These are phyloP conservation scores for Plotosus lineatus DNA, from an alignment of 2,113 vertebrate species.

Conservation along the genomic window DNA sequence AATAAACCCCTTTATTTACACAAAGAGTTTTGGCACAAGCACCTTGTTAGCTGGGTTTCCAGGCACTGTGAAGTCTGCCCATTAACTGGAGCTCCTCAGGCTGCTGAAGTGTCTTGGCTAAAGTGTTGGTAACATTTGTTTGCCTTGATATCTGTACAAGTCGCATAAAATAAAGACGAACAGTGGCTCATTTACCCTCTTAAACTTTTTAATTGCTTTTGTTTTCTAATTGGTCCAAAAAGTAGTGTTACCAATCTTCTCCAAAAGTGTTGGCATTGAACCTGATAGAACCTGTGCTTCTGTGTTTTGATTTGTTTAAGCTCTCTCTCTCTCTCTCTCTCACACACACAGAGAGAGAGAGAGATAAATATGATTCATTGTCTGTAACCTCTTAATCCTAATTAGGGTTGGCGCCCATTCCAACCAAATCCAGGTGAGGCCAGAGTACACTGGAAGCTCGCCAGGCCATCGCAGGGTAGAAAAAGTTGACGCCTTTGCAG, in stretches of 20 bases:
- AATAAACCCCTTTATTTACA: constrained; percentile 85
- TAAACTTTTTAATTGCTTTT: background rate
- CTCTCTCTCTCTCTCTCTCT: no score
- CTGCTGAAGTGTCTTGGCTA: background rate
- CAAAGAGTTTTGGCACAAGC: constrained; percentile 81
- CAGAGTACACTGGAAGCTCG: no score
- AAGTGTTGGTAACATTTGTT: background rate
- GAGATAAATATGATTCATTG: no score
- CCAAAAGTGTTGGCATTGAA: background rate
- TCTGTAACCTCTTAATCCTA: no score
- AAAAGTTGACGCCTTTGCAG: no score
- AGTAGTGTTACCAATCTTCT: background rate
- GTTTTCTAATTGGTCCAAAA: background rate
- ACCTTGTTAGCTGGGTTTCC: constrained; percentile 76
- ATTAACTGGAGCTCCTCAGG: constrained; percentile 18
- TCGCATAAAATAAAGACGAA: background rate
- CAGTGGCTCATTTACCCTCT: background rate
- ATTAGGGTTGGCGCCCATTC: no score
- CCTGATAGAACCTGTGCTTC: background rate
- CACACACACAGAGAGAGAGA: no score
- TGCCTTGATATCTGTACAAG: constrained; percentile 3
- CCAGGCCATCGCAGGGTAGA: no score
- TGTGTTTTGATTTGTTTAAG: no score
- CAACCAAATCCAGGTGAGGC: no score
- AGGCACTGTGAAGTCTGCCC: constrained; percentile 19